A percentile compares a stretch with the other conserved stretches of the same genome.
Evolutionary conservation across 2,797 vertebrate species (phyloP).

Genomic region (Chelidonichthys spinosus): DNA sequence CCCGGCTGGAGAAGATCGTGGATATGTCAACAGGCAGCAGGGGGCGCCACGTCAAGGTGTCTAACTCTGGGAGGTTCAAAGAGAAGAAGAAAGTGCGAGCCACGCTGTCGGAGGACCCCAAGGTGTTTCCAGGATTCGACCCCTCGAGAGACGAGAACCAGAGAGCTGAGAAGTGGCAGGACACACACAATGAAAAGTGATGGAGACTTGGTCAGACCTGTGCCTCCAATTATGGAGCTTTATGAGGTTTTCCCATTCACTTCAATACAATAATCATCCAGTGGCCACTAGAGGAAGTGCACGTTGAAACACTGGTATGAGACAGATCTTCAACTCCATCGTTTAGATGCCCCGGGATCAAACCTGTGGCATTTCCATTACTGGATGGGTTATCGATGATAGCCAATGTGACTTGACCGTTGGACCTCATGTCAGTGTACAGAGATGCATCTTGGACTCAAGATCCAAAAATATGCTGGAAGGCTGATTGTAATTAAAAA

Average conservation of each 20-base stretch:
- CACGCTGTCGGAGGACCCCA: slow-evolving; percentile 86
- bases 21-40: slow-evolving; percentile 86
- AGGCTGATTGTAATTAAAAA: background rate
- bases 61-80: slow-evolving; percentile 92
- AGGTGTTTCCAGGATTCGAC: slow-evolving; percentile 79
- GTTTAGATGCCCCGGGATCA: background rate
- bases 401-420: background rate
- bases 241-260: background rate
- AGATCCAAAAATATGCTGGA: background rate
- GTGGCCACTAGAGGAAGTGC: background rate
- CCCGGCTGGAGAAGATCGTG: slow-evolving; percentile 91
- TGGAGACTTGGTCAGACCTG: background rate
- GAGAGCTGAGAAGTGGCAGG: slow-evolving; percentile 35
- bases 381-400: background rate
- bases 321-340: background rate
- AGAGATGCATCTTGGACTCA: background rate
- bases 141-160: slow-evolving; percentile 73
- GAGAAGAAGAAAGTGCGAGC: slow-evolving; percentile 92
- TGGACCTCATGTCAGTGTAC: background rate
- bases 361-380: background rate
- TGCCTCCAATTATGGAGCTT: no score
- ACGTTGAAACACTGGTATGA: background rate
- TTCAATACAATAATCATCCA: background rate
- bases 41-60: slow-evolving; percentile 92
- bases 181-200: background rate